phyloP scores from a whole-genome alignment of 2,797 vertebrate genomes.

The Artibeus jamaicensis region DNA sequence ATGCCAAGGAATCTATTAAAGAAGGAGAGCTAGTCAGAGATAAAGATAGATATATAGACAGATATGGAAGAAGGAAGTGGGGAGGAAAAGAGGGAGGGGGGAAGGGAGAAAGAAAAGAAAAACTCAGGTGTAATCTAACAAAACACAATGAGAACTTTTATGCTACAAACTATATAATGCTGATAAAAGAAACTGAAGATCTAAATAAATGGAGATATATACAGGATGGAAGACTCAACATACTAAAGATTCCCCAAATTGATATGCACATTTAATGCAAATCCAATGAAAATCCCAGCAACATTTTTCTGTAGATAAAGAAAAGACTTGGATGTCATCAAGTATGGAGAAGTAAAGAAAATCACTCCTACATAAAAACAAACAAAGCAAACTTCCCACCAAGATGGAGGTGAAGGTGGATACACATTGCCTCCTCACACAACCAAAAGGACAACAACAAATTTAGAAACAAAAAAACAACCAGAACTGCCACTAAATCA shows the following conservation, averaged over 20 bases:
- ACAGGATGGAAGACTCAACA: conserved; percentile 4
- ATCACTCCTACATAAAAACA: background rate
- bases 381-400: background rate
- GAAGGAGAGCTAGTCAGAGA: background rate
- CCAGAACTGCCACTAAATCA: too few relatives aligned
- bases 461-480: too few relatives aligned
- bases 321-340: conserved; percentile 27
- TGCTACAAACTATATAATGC: background rate
- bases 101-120: background rate
- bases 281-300: background rate
- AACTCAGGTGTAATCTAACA: background rate
- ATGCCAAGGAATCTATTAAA: background rate
- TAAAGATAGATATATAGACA: background rate
- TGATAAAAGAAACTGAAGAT: background rate
- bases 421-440: too few relatives aligned
- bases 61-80: background rate
- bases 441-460: too few relatives aligned
- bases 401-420: too few relatives aligned
- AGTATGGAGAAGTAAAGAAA: background rate
- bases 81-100: background rate
- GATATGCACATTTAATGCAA: too few relatives aligned
- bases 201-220: background rate
- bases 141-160: background rate
- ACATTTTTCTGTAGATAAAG: conserved; percentile 30
- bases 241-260: background rate